Conservation (phyloP, 2,113 vertebrate genomes). For the Mobula hypostoma region DNA sequence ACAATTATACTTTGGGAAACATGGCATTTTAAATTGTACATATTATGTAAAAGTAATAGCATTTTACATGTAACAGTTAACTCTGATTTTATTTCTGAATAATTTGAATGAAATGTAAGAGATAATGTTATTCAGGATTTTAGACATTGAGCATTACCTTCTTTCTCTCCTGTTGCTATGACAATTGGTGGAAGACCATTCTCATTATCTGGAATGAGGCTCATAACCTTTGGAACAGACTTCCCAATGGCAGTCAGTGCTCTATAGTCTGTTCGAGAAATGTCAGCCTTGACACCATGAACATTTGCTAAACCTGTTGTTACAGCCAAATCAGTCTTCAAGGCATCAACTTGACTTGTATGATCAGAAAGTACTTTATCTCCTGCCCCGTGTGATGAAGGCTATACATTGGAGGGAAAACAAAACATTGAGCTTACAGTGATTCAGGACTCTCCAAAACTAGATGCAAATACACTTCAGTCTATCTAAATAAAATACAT, state of each 20-base stretch:
- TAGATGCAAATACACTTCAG: neutral
- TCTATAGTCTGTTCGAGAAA: slow-evolving; percentile 59
- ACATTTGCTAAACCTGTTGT: slow-evolving; percentile 17
- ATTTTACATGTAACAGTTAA: neutral
- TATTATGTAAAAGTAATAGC: neutral
- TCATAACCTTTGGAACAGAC: slow-evolving; percentile 56
- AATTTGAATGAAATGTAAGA: neutral
- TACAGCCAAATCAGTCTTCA: neutral
- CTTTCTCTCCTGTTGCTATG: slow-evolving; percentile 60
- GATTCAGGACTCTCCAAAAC: neutral
- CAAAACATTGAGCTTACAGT: neutral
- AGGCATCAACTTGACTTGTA: slow-evolving; percentile 44
- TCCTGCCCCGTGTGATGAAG: slow-evolving; percentile 41
- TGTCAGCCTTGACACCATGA: neutral
- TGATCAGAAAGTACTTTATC: slow-evolving; percentile 40
- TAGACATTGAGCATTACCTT: slow-evolving; percentile 55
- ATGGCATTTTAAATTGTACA: neutral
- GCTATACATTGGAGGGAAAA: neutral
- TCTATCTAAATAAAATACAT: neutral
- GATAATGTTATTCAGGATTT: neutral
- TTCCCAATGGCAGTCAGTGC: slow-evolving; percentile 65
- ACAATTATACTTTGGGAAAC: neutral
- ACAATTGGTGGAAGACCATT: slow-evolving; percentile 74
- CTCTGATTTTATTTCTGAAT: neutral
- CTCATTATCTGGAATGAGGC: slow-evolving; percentile 70